These are phyloP conservation scores for Diglossa brunneiventris DNA, from an alignment of 2,113 vertebrate genomes.

Conservation along the genomic window DNA sequence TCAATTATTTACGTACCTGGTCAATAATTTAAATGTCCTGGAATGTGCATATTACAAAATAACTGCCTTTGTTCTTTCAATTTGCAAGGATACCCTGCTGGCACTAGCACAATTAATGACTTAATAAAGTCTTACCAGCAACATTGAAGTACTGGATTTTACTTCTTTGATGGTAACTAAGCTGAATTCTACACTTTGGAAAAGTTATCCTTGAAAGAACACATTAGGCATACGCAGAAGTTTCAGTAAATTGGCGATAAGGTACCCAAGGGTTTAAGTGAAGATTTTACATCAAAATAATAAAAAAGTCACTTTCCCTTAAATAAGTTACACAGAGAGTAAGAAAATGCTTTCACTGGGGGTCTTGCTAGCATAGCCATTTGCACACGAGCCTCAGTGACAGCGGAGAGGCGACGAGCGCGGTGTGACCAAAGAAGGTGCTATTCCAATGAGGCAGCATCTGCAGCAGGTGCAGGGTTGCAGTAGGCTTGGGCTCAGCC, in stretches of 20 bases:
- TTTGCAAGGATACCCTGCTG: conserved; percentile 11
- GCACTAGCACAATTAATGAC: not conserved
- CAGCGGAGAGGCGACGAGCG: fast-evolving
- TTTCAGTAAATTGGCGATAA: not conserved
- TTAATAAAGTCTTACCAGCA: conserved; percentile 15
- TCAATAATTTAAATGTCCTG: conserved; percentile 77
- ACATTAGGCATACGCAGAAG: not conserved
- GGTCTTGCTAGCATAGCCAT: not conserved
- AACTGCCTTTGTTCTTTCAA: conserved; percentile 61
- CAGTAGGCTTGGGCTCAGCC: not conserved
- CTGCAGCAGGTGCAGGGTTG: not conserved
- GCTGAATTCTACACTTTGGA: not conserved
- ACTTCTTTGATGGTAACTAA: not conserved
- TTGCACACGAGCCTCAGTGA: not conserved
- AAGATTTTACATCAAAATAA: not conserved
- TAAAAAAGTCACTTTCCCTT: not conserved
- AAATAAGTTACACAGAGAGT: not conserved
- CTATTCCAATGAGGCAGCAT: not conserved
- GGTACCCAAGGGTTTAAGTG: fast-evolving
- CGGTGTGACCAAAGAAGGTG: fast-evolving
- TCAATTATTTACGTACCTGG: conserved; percentile 75
- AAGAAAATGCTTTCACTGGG: not conserved
- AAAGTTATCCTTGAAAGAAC: not conserved
- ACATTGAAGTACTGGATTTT: conserved; percentile 13
- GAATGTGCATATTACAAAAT: conserved; percentile 52